Percentiles rank a stretch among this genome's conserved stretches.
Conservation (phyloP, 1,140 invertebrate genomes). For the Aphaenogaster ashmeadi region DNA sequence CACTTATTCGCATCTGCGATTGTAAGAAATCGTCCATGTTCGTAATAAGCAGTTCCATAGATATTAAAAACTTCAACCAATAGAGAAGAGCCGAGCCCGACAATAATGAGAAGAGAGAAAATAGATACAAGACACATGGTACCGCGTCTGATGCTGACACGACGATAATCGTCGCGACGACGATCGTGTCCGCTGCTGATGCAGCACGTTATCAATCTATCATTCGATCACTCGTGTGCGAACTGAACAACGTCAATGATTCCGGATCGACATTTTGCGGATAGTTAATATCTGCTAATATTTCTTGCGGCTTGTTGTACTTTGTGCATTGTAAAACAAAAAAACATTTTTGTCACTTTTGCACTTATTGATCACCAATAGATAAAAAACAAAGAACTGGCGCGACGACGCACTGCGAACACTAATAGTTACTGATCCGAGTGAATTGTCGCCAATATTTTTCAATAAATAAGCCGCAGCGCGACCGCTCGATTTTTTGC, state of each 20-base stretch:
- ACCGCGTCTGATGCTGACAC: background rate
- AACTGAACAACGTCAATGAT: background rate
- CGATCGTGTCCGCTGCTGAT: background rate
- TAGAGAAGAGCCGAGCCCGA: slow-evolving; percentile 45
- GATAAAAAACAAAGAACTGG: background rate
- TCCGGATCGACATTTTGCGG: background rate
- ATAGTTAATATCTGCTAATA: background rate
- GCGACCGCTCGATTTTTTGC: background rate
- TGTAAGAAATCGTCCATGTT: slow-evolving; percentile 4
- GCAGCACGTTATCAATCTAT: slow-evolving; percentile 1
- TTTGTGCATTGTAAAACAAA: background rate
- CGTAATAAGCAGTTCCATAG: slow-evolving; percentile 55
- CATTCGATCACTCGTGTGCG: slow-evolving; percentile 1
- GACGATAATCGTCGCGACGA: background rate
- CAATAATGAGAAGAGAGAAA: slow-evolving; percentile 17
- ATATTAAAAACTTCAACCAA: background rate
- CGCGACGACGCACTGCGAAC: background rate
- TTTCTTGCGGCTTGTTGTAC: background rate
- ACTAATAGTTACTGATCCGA: background rate
- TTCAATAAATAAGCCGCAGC: slow-evolving; percentile 22
- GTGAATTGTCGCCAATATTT: background rate
- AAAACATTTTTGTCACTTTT: background rate
- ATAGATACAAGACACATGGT: slow-evolving; percentile 6
- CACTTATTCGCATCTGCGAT: slow-evolving; percentile 55
- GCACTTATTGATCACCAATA: slow-evolving; percentile 19